phyloP scores from a whole-genome alignment of 2,113 vertebrate genomes.

The Rhynchopsitta pachyrhyncha region DNA sequence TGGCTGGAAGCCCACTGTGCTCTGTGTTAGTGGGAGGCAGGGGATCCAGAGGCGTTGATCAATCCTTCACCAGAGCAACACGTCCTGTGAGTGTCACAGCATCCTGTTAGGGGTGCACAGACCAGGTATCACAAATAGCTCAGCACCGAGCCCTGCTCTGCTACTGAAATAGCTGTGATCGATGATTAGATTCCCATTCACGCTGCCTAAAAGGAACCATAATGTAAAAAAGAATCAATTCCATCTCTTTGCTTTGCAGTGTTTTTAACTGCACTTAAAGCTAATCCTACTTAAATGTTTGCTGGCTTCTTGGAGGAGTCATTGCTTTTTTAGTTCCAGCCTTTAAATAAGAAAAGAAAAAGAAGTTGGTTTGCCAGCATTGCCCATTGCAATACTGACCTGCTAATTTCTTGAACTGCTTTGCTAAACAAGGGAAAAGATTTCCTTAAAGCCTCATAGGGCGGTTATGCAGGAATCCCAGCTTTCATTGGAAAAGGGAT shows the following conservation, averaged over 20 bases:
- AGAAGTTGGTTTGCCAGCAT: neutral
- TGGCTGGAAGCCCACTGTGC: neutral
- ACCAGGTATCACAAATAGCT: neutral
- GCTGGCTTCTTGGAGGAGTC: neutral
- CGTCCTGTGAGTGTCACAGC: no score
- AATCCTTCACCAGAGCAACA: neutral
- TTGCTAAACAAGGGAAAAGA: neutral
- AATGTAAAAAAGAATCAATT: neutral
- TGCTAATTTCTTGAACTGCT: conserved; percentile 17
- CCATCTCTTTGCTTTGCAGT: neutral
- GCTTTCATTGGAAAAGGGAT: neutral
- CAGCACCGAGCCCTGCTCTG: neutral
- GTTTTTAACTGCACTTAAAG: neutral
- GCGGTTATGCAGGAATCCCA: neutral
- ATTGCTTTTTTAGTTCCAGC: neutral
- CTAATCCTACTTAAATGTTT: neutral
- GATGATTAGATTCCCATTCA: neutral
- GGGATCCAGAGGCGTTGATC: neutral
- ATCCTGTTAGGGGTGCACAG: neutral
- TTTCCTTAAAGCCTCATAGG: neutral
- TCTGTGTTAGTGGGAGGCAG: neutral
- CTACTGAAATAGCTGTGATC: neutral
- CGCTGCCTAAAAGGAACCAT: neutral
- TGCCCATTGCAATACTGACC: neutral
- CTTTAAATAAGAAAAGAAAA: neutral